These are phyloP conservation scores for Parotocinclus haroldoi DNA, from an alignment of 2,797 vertebrate genomes.

Conservation along the genomic window DNA sequence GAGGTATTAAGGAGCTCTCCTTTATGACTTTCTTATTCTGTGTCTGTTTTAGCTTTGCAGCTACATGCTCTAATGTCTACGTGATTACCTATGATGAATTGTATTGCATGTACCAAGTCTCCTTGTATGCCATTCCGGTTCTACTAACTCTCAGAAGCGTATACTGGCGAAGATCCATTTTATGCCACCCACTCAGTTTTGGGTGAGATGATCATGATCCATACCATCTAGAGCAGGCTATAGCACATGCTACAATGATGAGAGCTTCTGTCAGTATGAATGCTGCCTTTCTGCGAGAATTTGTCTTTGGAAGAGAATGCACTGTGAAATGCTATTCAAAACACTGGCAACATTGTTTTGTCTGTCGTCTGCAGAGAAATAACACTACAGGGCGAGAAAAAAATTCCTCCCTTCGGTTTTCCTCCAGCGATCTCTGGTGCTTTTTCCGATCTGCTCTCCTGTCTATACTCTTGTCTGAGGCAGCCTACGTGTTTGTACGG, in stretches of 20 bases:
- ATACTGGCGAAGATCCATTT: not conserved
- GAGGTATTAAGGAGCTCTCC: too few relatives aligned
- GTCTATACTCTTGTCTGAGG: constrained; percentile 4
- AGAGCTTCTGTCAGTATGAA: constrained; percentile 21
- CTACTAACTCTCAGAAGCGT: too few relatives aligned
- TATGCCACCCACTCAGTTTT: constrained; percentile 5
- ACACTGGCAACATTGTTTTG: constrained; percentile 22
- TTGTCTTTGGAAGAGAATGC: constrained; percentile 20
- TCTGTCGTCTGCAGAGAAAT: constrained; percentile 15
- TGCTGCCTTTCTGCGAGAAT: constrained; percentile 24
- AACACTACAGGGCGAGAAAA: constrained; percentile 16
- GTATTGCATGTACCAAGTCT: too few relatives aligned
- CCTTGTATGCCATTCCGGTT: too few relatives aligned
- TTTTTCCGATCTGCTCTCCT: not conserved
- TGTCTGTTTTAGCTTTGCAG: too few relatives aligned
- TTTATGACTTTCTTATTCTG: too few relatives aligned
- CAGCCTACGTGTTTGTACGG: constrained; percentile 17
- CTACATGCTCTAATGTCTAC: too few relatives aligned
- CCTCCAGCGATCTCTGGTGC: not conserved
- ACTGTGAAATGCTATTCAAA: constrained; percentile 29
- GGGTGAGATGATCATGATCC: constrained; percentile 11
- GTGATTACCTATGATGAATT: too few relatives aligned
- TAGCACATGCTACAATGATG: constrained; percentile 19
- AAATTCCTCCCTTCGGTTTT: not conserved
- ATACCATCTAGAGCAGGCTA: constrained; percentile 22